Base-by-base conservation (phyloP, 2,797 vertebrate species). In the Peromyscus eremicus region DNA sequence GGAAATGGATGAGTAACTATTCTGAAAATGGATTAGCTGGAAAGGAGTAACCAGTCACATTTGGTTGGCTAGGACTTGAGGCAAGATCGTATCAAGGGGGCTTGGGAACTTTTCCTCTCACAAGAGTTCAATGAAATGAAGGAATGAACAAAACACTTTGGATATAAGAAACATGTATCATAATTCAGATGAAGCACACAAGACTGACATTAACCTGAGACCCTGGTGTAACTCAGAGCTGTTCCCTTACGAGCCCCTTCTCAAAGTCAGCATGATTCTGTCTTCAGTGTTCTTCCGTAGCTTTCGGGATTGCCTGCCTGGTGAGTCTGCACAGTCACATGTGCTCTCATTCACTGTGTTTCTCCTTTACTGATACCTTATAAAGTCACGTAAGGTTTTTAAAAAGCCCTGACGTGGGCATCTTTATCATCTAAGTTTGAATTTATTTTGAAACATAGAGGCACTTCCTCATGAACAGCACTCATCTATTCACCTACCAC, bases 281-380 rank as follows among this genome's bases (percentile, higher is more conserved):
- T 4, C 17, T 25, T 11, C 10, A 49, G 19, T 29, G 40, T 66
- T 55, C 23, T 46, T 43, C 17, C 4, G 13, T 29, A 0, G 29
- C 12, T 90, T 68, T 75, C 66, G 77, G 34, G 13, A 84, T 82
- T 71, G n/a, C 5, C 55, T 52, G n/a, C 52, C 46, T 81, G 8
- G 0, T 2, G 21, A 96, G 52, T 1, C 21, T 12, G 0, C 19
- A 37, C 2, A 75, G 2, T 6, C 16, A 37, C 5, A 21, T n/a
- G 27, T 3, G 52, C 21, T 19, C 73, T 77, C 46, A 60, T 43
- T 71, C 49, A 82, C 75, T 90, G 70, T 37, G 19, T 14, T 76
- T 71, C 21, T 21, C 0, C 17, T 2, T 8, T 91, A 64, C 46
- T 83, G 29, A 25, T 12, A n/a, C 46, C 43, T 64, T 23, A 9